Evolutionary conservation across 2,797 vertebrate species (phyloP).

Genomic region (Miichthys miiuy): DNA sequence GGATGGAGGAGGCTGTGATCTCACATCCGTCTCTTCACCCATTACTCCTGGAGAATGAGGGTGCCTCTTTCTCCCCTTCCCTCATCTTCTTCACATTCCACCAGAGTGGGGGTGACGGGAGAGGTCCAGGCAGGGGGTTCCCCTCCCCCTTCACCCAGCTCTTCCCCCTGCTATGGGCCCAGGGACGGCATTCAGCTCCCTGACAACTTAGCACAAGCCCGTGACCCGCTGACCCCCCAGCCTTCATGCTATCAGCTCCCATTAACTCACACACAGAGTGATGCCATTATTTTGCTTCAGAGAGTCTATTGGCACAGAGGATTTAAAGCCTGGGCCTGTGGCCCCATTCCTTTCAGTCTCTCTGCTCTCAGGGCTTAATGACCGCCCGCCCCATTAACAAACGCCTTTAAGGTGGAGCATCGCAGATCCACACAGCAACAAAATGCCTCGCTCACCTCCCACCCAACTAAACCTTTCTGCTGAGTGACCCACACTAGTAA

Average conservation of each 20-base stretch:
- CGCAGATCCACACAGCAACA: conserved; percentile 68
- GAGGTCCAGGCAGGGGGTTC: conserved; percentile 77
- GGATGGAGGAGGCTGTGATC: conserved; percentile 60
- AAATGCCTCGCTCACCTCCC: conserved; percentile 70
- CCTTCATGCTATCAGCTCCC: conserved; percentile 90
- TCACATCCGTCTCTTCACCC: conserved; percentile 69
- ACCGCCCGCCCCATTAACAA: conserved; percentile 85
- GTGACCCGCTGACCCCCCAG: conserved; percentile 87
- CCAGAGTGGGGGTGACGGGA: conserved; percentile 70
- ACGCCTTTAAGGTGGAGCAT: conserved; percentile 84
- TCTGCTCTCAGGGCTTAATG: conserved; percentile 81
- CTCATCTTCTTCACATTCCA: conserved; percentile 80
- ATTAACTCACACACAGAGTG: conserved; percentile 89
- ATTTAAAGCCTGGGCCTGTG: conserved; percentile 85
- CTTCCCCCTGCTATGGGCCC: conserved; percentile 78
- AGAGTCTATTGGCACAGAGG: conserved; percentile 85
- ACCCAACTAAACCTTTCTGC: conserved; percentile 70
- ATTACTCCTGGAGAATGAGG: conserved; percentile 46
- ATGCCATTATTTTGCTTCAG: conserved; percentile 91
- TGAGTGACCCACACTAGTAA: conserved; percentile 73
- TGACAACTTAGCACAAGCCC: conserved; percentile 88
- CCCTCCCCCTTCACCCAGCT: conserved; percentile 67
- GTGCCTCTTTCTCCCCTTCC: conserved; percentile 56
- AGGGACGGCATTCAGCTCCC: conserved; percentile 88
- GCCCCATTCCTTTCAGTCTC: conserved; percentile 87